These are phyloP conservation scores for Artemisiospiza belli DNA, from an alignment of 2,113 vertebrate species.

Conservation along the genomic window DNA sequence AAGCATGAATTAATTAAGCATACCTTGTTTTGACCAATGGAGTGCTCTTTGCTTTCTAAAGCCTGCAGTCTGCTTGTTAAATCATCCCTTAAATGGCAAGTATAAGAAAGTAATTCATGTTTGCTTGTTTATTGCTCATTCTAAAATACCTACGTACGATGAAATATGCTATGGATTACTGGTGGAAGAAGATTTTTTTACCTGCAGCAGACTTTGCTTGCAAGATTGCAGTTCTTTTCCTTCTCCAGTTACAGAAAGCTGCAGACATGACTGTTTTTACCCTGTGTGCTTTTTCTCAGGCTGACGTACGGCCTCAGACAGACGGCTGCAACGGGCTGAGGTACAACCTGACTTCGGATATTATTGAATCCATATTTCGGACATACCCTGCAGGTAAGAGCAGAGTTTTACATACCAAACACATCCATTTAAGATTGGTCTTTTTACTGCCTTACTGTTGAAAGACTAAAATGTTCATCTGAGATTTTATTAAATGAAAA, in stretches of 20 bases:
- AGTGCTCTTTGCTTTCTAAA: not conserved
- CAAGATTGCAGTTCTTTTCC: not conserved
- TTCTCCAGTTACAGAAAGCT: not conserved
- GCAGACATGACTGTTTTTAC: not conserved
- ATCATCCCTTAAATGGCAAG: not conserved
- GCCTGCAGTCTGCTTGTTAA: not conserved
- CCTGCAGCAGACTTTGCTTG: not conserved
- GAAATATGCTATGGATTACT: not conserved
- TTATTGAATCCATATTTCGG: slow-evolving; percentile 98
- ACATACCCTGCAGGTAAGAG: slow-evolving; percentile 94
- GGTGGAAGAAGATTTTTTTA: not conserved
- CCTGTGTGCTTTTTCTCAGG: slow-evolving; percentile 75
- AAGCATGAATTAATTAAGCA: not conserved
- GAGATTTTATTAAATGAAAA: not conserved
- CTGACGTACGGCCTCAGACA: slow-evolving; percentile 96
- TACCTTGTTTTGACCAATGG: not conserved
- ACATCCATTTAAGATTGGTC: not conserved
- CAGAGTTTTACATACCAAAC: not conserved
- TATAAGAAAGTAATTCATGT: not conserved
- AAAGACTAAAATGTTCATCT: not conserved
- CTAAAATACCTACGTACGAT: not conserved
- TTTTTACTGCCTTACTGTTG: not conserved
- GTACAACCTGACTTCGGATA: slow-evolving; percentile 97
- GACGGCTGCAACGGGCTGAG: slow-evolving; percentile 96
- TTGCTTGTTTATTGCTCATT: not conserved